Evolutionary conservation across 2,888 invertebrate species (phyloP), one percentile per base, ranked within the genome.

Genomic region (Luperina nickerlii): DNA sequence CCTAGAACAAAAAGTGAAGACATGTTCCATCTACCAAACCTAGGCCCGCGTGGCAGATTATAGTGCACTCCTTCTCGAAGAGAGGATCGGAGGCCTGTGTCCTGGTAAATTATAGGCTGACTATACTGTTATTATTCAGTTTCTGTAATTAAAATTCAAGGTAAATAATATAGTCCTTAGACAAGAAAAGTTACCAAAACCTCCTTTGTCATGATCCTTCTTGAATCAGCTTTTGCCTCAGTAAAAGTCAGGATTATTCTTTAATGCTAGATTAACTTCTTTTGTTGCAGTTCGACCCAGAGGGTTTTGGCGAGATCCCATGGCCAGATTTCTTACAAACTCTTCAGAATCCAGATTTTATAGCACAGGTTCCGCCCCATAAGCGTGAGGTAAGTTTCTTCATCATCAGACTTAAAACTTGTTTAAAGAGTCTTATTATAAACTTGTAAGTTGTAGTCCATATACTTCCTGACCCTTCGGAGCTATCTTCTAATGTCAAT

Each of bases 271-370:
- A 82, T 60, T 74, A 27, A 74, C 15, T 70, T 66, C 32, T 1
- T 73, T 91, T 90, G 84, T 94, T 95, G 79, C 96, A 99, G 98
- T 99, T 98, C 93, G 99, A 99, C 96, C 98, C 98, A 15, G 99
- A 99, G 96, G 99, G 99, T 66, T 99, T 99, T 92, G 99, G 99
- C 18, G 99, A 99, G 97, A 99, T 99, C 91, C 98, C 98, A 68
- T 98, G 99, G 97, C 97, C 98, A 74, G 98, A 99, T 93, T 98
- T 99, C 94, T 93, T 98, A 88, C 97, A 97, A 89, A 98, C 98
- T 32, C 97, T 99, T 90, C 97, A 97, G 91, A 98, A 98, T 87
- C 97, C 98, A n/a, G 98, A 98, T 92, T 98, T 98, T 96, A 97
- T 97, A 92, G 97, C 98, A 87, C 98, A 98, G 95, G 98, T 98